phyloP scores from a whole-genome alignment of 2,888 invertebrate genomes.

The Homarus gammarus region DNA sequence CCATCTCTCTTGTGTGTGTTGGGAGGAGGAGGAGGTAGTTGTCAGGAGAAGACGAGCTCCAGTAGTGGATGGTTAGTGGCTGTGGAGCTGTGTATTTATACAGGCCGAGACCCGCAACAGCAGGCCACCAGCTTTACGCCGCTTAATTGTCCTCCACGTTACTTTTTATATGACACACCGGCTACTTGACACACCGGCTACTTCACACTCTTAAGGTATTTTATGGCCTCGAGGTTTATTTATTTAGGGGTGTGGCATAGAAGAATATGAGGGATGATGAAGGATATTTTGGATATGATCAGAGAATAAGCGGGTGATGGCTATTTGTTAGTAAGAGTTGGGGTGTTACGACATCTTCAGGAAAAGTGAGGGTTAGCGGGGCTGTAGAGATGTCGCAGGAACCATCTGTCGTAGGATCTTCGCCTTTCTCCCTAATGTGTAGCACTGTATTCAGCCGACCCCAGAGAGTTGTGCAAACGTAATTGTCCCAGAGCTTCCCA shows the following conservation, averaged over 20 bases:
- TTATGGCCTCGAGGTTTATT: too few species aligned
- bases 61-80: constrained; percentile 9
- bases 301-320: neutral
- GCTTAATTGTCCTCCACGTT: constrained; percentile 16
- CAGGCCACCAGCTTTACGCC: neutral
- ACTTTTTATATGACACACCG: too few species aligned
- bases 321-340: neutral
- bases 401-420: neutral
- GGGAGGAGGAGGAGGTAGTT: constrained; percentile 12
- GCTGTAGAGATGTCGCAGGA: neutral
- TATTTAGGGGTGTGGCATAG: too few species aligned
- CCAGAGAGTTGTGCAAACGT: too few species aligned
- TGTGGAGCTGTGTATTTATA: constrained; percentile 21
- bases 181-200: too few species aligned
- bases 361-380: neutral
- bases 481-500: too few species aligned
- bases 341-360: neutral
- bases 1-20: constrained; percentile 11
- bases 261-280: too few species aligned
- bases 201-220: too few species aligned
- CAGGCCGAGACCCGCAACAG: neutral
- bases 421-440: too few species aligned
- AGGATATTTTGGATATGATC: too few species aligned
- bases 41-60: constrained; percentile 25
- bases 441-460: too few species aligned